phyloP scores from a whole-genome alignment of 35 echinoderm and acorn worm species.

The Strongylocentrotus purpuratus region DNA sequence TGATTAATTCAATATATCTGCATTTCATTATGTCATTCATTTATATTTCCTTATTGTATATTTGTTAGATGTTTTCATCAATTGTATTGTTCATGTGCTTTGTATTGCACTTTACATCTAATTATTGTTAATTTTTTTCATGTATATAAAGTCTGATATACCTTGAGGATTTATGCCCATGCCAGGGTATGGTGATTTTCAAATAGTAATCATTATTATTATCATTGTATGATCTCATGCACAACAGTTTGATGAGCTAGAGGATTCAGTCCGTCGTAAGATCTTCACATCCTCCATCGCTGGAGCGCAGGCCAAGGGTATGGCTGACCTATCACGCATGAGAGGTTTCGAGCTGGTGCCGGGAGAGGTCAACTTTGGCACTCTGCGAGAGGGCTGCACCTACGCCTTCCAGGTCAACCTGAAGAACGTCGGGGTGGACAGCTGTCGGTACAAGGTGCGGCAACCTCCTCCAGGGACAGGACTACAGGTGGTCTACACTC shows the following conservation, averaged over 20 bases:
- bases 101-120: no score
- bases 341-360: constrained; percentile 93
- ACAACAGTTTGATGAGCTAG: constrained; percentile 73
- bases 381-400: constrained; percentile 84
- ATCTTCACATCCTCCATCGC: constrained; percentile 88
- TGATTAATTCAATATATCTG: no score
- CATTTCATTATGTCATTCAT: no score
- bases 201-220: background rate
- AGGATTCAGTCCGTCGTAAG: constrained; percentile 89
- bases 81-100: no score
- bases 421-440: constrained; percentile 91
- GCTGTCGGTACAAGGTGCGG: constrained; percentile 88
- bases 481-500: constrained; percentile 85
- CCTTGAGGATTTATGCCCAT: background rate
- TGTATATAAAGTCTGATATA: no score
- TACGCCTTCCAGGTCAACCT: constrained; percentile 84
- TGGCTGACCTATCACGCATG: constrained; percentile 58
- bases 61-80: no score
- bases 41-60: no score
- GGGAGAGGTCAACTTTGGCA: constrained; percentile 87
- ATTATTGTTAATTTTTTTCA: no score
- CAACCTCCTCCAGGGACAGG: constrained; percentile 94
- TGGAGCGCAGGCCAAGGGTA: constrained; percentile 65
- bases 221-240: background rate
- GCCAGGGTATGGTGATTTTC: background rate